phyloP scores from a whole-genome alignment of 2,113 vertebrate genomes.

The Ictalurus punctatus region DNA sequence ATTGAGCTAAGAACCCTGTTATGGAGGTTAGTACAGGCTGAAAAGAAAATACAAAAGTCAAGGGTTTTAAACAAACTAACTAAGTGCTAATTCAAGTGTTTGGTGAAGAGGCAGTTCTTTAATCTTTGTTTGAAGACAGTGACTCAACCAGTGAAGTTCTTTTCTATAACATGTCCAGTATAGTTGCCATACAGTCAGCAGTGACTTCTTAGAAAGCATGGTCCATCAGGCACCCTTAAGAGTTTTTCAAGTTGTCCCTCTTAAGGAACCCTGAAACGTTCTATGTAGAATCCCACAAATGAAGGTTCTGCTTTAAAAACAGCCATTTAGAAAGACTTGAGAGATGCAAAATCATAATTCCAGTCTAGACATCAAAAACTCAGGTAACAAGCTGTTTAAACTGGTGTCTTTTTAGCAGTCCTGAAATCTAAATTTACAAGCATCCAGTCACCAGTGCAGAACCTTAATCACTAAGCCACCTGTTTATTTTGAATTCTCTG shows the following conservation, averaged over 20 bases:
- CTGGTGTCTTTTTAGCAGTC: neutral
- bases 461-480: slow-evolving; percentile 15
- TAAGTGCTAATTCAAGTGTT: neutral
- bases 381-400: neutral
- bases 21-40: neutral
- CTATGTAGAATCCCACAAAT: neutral
- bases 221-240: neutral
- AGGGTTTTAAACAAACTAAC: neutral
- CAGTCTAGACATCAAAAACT: neutral
- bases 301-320: neutral
- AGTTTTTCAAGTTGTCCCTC: neutral
- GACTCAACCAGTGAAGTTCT: neutral
- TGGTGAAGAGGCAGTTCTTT: neutral
- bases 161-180: neutral
- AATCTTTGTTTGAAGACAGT: neutral
- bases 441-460: neutral
- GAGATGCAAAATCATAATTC: neutral
- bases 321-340: neutral
- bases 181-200: neutral
- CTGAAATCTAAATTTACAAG: neutral
- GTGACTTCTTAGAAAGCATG: neutral
- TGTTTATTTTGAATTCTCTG: slow-evolving; percentile 6
- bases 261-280: neutral
- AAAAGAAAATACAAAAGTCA: neutral
- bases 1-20: no score